Percentiles rank a stretch among this genome's conserved stretches.
Evolutionary conservation across 2,888 invertebrate genomes (phyloP).

Genomic region (Coelopa pilipes): DNA sequence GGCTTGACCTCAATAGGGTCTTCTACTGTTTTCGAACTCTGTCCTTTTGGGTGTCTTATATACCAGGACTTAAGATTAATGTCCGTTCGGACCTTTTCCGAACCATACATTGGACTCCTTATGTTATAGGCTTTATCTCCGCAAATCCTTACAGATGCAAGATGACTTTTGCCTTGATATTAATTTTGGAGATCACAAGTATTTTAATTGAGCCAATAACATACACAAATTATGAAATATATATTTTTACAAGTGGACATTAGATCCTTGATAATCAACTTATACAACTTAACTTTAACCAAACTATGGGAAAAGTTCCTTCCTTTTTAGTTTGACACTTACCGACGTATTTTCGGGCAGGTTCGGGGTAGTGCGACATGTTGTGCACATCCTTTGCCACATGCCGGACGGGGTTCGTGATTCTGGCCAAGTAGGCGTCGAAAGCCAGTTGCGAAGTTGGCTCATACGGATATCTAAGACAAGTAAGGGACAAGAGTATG

Average conservation of each 20-base stretch:
- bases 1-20: constrained; percentile 43
- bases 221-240: constrained; percentile 7
- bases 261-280: neutral
- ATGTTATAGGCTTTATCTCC: constrained; percentile 82
- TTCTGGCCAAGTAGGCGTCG: constrained; percentile 79
- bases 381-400: constrained; percentile 73
- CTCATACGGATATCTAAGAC: constrained; percentile 64
- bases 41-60: constrained; percentile 80
- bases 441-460: constrained; percentile 62
- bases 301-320: neutral
- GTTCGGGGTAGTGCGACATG: constrained; percentile 76
- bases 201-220: constrained; percentile 34
- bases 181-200: constrained; percentile 45
- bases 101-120: constrained; percentile 76
- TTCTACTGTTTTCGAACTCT: constrained; percentile 51
- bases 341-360: constrained; percentile 78
- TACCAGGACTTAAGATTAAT: constrained; percentile 89
- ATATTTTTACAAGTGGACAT: neutral
- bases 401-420: constrained; percentile 74
- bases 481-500: constrained; percentile 10
- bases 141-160: constrained; percentile 86
- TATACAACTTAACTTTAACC: neutral
- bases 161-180: constrained; percentile 79
- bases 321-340: constrained; percentile 55
- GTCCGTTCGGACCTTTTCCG: constrained; percentile 84